phyloP scores from a whole-genome alignment of 2,113 vertebrate genomes.

The Thamnophis sirtalis region DNA sequence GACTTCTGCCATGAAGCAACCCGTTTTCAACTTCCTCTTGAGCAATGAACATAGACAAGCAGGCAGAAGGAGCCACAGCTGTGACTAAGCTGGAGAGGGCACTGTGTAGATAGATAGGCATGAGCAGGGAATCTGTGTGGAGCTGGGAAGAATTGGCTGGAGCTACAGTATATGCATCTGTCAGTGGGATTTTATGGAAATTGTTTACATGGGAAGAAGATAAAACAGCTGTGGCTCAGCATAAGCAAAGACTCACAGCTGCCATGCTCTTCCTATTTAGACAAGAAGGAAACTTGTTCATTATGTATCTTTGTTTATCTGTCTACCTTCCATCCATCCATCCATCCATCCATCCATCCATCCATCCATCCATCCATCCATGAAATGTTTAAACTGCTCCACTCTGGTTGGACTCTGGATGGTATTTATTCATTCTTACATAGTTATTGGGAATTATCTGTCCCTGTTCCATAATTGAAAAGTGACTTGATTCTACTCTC shows the following conservation, averaged over 20 bases:
- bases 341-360: not conserved
- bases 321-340: not conserved
- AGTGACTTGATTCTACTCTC: not conserved
- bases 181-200: too few relatives aligned
- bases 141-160: not conserved
- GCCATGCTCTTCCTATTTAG: not conserved
- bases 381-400: not conserved
- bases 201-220: not conserved
- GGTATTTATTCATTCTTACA: not conserved
- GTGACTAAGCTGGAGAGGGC: not conserved
- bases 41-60: not conserved
- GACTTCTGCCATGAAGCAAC: not conserved
- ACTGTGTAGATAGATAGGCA: not conserved
- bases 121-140: not conserved
- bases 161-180: not conserved
- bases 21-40: slow-evolving; percentile 7
- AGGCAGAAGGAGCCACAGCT: not conserved
- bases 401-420: not conserved
- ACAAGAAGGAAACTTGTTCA: not conserved
- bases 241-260: not conserved
- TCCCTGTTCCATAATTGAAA: not conserved
- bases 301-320: not conserved
- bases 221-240: not conserved
- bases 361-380: not conserved
- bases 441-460: not conserved